phyloP scores from a whole-genome alignment of 2,888 invertebrate genomes.

The Apotomis capreana region DNA sequence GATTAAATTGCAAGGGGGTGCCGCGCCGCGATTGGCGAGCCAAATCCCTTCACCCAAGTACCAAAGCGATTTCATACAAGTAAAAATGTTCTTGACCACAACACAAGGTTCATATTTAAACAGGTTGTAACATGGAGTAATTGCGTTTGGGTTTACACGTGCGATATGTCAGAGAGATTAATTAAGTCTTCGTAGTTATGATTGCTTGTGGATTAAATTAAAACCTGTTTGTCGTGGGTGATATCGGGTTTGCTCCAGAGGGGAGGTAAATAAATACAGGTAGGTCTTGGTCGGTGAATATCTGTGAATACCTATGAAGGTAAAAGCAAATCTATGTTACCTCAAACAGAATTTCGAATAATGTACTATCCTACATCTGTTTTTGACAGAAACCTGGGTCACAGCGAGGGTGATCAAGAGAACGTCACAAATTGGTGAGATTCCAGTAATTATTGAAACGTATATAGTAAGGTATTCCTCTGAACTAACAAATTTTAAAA shows the following conservation, averaged over 20 bases:
- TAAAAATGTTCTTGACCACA: not conserved
- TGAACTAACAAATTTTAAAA: no score
- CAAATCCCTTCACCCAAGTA: slow-evolving; percentile 1
- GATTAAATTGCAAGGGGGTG: slow-evolving; percentile 44
- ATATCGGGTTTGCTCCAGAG: slow-evolving; percentile 59
- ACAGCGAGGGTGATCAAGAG: no score
- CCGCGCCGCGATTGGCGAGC: slow-evolving; percentile 3
- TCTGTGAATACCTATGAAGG: no score
- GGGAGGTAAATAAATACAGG: slow-evolving; percentile 43
- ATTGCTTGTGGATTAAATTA: slow-evolving; percentile 52
- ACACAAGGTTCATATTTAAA: not conserved
- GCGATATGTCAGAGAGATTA: slow-evolving; percentile 59
- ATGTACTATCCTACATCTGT: no score
- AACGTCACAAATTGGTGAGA: no score
- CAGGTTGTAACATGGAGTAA: not conserved
- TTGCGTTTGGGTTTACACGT: slow-evolving; percentile 16
- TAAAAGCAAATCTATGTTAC: no score
- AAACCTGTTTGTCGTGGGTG: slow-evolving; percentile 63
- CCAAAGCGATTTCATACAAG: not conserved
- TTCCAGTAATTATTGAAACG: no score
- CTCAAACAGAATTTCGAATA: no score
- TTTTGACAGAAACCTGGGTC: no score
- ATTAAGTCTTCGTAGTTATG: slow-evolving; percentile 60
- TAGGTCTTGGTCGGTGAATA: not conserved
- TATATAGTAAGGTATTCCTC: no score